Evolutionary conservation across 2,113 vertebrate genomes (phyloP).

Genomic region (Esox niger): DNA sequence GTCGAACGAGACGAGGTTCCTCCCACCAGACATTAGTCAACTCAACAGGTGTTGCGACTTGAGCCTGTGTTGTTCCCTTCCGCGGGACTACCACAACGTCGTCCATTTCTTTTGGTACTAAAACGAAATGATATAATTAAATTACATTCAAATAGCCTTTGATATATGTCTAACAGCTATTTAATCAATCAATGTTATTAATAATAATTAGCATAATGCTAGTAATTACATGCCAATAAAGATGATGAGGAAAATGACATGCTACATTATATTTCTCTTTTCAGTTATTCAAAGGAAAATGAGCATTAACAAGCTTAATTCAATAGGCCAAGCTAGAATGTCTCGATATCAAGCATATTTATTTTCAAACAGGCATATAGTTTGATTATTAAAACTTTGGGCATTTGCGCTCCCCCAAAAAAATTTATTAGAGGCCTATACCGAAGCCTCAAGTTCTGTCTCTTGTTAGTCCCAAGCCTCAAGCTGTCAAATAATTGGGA

Average conservation of each 20-base stretch:
- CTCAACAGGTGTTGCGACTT: constrained; percentile 25
- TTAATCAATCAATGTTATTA: neutral
- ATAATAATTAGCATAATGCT: neutral
- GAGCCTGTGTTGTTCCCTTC: constrained; percentile 7
- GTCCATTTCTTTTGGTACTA: constrained; percentile 14
- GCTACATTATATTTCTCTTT: neutral
- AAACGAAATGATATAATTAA: constrained; percentile 18
- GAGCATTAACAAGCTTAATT: too few species aligned
- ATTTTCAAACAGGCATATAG: neutral
- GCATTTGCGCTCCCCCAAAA: neutral
- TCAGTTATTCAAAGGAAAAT: neutral
- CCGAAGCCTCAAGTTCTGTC: neutral
- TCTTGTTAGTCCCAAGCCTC: neutral
- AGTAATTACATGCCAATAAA: neutral
- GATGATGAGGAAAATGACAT: neutral
- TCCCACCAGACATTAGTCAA: constrained; percentile 9
- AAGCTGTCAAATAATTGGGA: neutral
- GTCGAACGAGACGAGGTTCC: constrained; percentile 8
- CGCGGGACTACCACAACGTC: constrained; percentile 3
- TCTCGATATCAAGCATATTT: neutral
- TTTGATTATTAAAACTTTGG: neutral
- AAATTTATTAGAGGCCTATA: neutral
- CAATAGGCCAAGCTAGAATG: neutral
- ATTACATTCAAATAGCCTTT: constrained; percentile 1
- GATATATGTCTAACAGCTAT: neutral